phyloP scores from a whole-genome alignment of 2,888 invertebrate species.

The Deroplatys truncata region DNA sequence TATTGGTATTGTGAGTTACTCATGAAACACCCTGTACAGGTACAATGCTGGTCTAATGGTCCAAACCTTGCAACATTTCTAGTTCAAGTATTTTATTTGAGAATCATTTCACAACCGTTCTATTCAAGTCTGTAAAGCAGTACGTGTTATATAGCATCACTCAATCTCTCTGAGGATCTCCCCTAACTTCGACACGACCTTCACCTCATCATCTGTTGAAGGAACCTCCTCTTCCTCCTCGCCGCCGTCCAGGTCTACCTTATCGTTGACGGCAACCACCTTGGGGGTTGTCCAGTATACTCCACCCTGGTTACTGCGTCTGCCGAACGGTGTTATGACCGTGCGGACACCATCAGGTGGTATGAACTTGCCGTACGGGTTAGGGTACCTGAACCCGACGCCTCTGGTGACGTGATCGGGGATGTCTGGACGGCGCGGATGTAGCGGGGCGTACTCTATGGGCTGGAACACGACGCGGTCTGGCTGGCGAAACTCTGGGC shows the following conservation, averaged over 20 bases:
- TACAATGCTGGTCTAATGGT: too few relatives aligned
- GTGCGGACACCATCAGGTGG: not conserved
- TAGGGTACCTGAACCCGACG: not conserved
- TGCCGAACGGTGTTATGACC: not conserved
- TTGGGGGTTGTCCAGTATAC: not conserved
- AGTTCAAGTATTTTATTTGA: too few relatives aligned
- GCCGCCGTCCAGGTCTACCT: not conserved
- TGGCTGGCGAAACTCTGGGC: not conserved
- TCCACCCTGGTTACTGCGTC: not conserved
- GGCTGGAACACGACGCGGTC: not conserved
- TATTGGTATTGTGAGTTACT: too few relatives aligned
- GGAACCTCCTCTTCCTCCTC: not conserved
- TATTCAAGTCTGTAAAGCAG: too few relatives aligned
- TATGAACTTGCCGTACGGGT: not conserved
- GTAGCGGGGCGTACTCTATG: not conserved
- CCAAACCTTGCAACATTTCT: too few relatives aligned
- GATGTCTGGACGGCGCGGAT: not conserved
- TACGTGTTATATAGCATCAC: too few relatives aligned
- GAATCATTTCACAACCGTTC: too few relatives aligned
- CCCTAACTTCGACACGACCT: not conserved
- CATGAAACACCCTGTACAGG: too few relatives aligned
- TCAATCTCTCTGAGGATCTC: not conserved
- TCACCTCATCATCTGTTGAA: not conserved
- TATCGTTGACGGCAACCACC: not conserved
- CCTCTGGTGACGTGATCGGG: not conserved